Percentiles rank a stretch among this genome's conserved stretches.
Evolutionary conservation across 2,888 invertebrate species (phyloP).

Genomic region (Leptopilina syphax): DNA sequence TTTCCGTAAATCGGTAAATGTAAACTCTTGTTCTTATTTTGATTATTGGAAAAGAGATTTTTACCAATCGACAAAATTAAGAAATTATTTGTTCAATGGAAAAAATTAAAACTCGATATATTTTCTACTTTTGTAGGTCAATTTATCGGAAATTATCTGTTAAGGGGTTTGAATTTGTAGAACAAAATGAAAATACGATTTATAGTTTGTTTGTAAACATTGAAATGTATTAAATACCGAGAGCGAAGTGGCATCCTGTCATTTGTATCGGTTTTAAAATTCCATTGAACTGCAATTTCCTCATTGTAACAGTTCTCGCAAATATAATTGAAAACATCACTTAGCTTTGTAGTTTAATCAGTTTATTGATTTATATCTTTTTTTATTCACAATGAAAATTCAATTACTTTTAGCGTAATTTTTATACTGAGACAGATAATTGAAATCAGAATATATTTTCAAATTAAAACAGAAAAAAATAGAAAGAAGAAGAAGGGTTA

Average conservation of each 20-base stretch:
- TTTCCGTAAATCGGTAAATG: no score
- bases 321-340: conserved; percentile 9
- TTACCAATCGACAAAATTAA: no score
- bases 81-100: no score
- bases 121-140: neutral
- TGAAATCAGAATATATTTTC: neutral
- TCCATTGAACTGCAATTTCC: neutral
- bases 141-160: neutral
- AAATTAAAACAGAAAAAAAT: no score
- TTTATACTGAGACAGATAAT: neutral
- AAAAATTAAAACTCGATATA: neutral
- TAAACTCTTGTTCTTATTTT: no score
- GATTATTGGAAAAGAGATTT: no score
- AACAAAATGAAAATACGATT: neutral
- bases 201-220: neutral
- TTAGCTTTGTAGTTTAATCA: neutral
- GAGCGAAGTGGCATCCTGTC: neutral
- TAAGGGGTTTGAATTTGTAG: neutral
- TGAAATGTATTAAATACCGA: conserved; percentile 1
- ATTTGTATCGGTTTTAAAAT: conserved; percentile 2
- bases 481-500: no score
- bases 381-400: neutral
- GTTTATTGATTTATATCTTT: neutral
- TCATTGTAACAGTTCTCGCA: neutral
- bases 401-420: neutral